These are phyloP conservation scores for Apodemus sylvaticus DNA, from an alignment of 2,113 vertebrate genomes.

Conservation along the genomic window DNA sequence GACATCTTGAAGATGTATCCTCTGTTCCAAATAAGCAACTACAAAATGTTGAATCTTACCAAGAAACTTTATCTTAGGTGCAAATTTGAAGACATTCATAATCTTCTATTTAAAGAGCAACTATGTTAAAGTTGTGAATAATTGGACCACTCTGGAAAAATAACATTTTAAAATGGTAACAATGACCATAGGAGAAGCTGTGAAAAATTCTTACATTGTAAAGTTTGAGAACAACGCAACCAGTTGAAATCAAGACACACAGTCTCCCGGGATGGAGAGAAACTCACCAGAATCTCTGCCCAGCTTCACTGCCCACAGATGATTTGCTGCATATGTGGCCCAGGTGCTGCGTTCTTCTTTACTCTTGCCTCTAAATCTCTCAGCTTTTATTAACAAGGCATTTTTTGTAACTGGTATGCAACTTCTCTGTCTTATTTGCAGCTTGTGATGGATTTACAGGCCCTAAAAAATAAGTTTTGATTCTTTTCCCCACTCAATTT, in stretches of 20 bases:
- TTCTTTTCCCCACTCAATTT: not conserved
- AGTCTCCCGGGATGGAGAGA: not conserved
- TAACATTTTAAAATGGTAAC: not conserved
- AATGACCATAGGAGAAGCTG: not conserved
- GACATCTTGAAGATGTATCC: not conserved
- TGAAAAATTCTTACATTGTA: not conserved
- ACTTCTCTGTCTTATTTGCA: not conserved
- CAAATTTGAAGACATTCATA: not conserved
- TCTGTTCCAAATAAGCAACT: not conserved
- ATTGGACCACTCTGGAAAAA: not conserved
- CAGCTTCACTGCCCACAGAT: not conserved
- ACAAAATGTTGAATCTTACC: not conserved
- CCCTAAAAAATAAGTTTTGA: not conserved
- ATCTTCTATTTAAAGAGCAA: not conserved
- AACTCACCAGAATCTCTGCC: too few species aligned
- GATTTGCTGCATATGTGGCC: not conserved
- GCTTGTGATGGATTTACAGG: not conserved
- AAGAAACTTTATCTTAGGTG: not conserved
- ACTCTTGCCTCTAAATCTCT: not conserved
- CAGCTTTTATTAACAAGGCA: not conserved
- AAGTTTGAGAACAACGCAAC: not conserved
- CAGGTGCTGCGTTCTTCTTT: not conserved
- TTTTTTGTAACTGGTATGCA: not conserved
- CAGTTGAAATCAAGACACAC: not conserved
- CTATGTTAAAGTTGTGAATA: not conserved